These are phyloP conservation scores for Dicerorhinus sumatrensis DNA, from an alignment of 2,113 vertebrate genomes.

Conservation along the genomic window DNA sequence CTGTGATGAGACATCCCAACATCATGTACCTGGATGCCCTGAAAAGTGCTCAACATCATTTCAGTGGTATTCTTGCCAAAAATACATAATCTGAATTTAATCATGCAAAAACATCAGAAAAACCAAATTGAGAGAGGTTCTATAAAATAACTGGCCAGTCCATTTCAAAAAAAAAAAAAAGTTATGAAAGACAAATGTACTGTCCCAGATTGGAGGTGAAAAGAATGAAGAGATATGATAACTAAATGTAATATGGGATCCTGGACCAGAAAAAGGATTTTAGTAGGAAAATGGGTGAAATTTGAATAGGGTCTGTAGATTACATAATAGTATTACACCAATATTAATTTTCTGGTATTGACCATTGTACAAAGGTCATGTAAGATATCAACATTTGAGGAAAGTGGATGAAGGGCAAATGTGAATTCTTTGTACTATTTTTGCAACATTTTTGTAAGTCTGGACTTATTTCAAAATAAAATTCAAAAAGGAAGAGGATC, in stretches of 20 bases:
- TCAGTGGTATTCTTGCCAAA: not conserved
- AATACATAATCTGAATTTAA: not conserved
- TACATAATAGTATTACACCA: not conserved
- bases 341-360: not conserved
- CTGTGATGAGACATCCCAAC: not conserved
- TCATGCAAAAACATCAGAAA: not conserved
- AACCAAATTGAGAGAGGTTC: not conserved
- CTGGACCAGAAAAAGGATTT: not conserved
- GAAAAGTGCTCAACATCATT: not conserved
- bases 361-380: not conserved
- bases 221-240: not conserved
- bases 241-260: not conserved
- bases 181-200: not conserved
- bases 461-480: not conserved
- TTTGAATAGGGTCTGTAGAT: not conserved
- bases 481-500: not conserved
- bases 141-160: not conserved
- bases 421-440: not conserved
- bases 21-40: too few species aligned
- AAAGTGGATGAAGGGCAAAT: not conserved
- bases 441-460: not conserved
- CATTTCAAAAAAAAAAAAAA: constrained; percentile 1
- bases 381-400: not conserved
- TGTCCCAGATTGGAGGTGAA: not conserved
- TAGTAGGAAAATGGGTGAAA: not conserved